phyloP scores from a whole-genome alignment of 2,888 invertebrate species.

The Cabera pusaria region DNA sequence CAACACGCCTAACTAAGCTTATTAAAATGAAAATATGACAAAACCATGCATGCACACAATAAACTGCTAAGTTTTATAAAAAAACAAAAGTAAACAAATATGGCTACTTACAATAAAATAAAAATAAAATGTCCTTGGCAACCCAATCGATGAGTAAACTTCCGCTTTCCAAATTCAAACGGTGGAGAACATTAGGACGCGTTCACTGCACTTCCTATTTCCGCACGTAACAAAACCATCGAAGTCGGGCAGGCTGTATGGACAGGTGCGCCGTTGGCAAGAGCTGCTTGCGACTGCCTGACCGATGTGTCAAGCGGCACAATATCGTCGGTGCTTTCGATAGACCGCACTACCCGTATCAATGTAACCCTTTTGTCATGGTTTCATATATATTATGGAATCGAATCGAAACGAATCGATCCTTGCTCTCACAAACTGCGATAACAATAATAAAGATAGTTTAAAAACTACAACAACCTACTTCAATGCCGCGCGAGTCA shows the following conservation, averaged over 20 bases:
- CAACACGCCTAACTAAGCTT: no score
- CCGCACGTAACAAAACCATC: conserved; percentile 36
- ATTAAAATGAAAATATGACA: no score
- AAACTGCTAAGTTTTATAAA: no score
- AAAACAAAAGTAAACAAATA: conserved; percentile 9
- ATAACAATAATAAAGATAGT: no score
- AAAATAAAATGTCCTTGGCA: conserved; percentile 32
- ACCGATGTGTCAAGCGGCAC: no score
- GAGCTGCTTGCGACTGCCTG: conserved; percentile 45
- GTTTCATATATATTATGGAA: no score
- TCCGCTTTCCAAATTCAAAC: conserved; percentile 50
- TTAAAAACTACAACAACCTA: no score
- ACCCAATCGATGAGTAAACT: conserved; percentile 34
- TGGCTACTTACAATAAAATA: conserved; percentile 27
- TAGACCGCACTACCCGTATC: conserved; percentile 1
- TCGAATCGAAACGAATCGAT: no score
- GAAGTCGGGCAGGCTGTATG: conserved; percentile 7
- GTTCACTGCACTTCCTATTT: conserved; percentile 73
- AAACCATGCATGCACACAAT: no score
- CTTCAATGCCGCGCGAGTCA: no score
- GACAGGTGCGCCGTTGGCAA: conserved; percentile 49
- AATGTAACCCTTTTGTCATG: conserved; percentile 10
- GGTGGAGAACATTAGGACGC: conserved; percentile 45
- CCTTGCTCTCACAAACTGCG: no score
- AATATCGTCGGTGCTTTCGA: conserved; percentile 12